A percentile compares a stretch with the other conserved stretches of the same genome.
phyloP scores from a whole-genome alignment of 2,113 vertebrate species.

The Oreocharis arfaki region DNA sequence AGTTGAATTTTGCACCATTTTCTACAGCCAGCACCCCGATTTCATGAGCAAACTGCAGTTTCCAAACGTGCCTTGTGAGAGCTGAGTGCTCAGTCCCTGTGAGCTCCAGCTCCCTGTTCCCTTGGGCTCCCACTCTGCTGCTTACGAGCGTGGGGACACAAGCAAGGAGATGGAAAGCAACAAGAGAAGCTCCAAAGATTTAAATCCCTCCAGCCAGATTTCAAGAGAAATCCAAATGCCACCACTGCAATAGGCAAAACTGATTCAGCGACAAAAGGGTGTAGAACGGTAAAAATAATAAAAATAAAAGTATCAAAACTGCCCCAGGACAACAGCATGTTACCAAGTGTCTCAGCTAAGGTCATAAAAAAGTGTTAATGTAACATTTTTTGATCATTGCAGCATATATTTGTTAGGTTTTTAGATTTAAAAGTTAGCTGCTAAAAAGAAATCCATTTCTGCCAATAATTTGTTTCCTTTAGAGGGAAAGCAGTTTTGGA shows the following conservation, averaged over 20 bases:
- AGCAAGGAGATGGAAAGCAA: background rate
- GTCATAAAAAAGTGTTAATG: background rate
- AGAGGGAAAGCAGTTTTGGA: background rate
- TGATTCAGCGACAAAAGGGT: background rate
- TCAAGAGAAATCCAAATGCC: background rate
- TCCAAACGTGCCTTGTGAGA: background rate
- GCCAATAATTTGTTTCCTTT: background rate
- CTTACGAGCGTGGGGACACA: accelerated
- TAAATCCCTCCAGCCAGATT: background rate
- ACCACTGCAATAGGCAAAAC: background rate
- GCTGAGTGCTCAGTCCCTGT: background rate
- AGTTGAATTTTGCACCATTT: background rate
- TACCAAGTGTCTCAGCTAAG: background rate
- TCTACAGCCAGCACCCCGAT: background rate
- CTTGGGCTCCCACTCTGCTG: background rate
- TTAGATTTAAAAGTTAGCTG: background rate
- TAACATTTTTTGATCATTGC: background rate
- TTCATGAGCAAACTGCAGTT: background rate
- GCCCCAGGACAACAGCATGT: background rate
- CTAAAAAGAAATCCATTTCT: background rate
- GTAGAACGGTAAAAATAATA: background rate
- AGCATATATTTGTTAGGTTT: background rate
- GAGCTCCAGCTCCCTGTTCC: background rate
- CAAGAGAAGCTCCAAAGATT: background rate
- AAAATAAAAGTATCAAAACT: background rate